Evolutionary conservation across 2,113 vertebrate genomes (phyloP), one percentile per base, ranked within the genome.

Genomic region (Phodopus roborovskii): DNA sequence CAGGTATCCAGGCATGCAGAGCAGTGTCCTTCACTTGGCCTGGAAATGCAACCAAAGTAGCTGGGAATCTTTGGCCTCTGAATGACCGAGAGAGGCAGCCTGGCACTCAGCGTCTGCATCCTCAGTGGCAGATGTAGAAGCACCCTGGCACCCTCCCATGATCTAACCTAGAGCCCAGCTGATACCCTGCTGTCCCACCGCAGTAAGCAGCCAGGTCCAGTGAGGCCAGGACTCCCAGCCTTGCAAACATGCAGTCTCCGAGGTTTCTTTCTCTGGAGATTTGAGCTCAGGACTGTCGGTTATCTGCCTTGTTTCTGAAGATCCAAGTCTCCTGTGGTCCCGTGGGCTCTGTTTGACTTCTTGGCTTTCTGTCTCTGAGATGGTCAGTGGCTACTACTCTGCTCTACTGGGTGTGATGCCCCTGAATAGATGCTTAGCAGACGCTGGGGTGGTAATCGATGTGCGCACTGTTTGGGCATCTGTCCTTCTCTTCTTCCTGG

Each of bases 131-230:
- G 19, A n/a, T 28, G 13, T 12, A 6, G 26, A 48, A 13, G 30
- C 19, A 60, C 58, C 58, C 19, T 24, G 36, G 30, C 19, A 15
- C 17, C 2, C 5, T 62, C 22, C 36, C 12, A 2, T 20, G n/a
- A 48, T 39, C 64, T 73, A 58, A 22, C 30, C 19, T 10, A 36
- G n/a, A 84, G 13, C 9, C 5, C 4, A 5, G 20, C 1, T 26
- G 36, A 26, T 33, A 13, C 9, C 39, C 24, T 19, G 20, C 9
- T 42, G n/a, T 39, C 10, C n/a, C 13, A n/a, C 58, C 33, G 10
- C 13, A n/a, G 15, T n/a, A 1, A 60, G n/a, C 0, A 0, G 11
- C 5, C 8, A 53, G 30, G 22, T 12, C 19, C n/a, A 3, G 1
- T 1, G 3, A 77, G 53, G 19, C n/a, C n/a, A n/a, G 28, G 68